phyloP scores from a whole-genome alignment of 2,888 invertebrate species.

The Cosmia trapezina region DNA sequence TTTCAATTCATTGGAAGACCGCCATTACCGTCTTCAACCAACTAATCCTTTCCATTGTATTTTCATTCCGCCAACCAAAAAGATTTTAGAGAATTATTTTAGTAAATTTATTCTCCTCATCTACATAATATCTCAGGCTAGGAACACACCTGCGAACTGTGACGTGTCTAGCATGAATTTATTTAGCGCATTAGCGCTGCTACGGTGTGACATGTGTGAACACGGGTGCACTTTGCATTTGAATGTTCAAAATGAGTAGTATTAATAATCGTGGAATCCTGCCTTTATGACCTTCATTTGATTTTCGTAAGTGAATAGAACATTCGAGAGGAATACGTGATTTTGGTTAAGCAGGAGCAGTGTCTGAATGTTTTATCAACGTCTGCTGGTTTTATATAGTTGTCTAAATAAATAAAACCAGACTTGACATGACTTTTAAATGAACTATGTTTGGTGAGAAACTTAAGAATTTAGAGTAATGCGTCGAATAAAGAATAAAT shows the following conservation, averaged over 20 bases:
- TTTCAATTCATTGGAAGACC: conserved; percentile 35
- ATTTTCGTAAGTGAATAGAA: conserved; percentile 36
- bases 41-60: conserved; percentile 58
- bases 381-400: conserved; percentile 31
- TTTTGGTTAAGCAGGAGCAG: conserved; percentile 28
- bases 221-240: conserved; percentile 72
- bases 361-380: conserved; percentile 21
- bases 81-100: conserved; percentile 57
- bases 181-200: conserved; percentile 71
- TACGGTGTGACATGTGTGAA: conserved; percentile 67
- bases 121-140: conserved; percentile 68
- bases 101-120: conserved; percentile 61
- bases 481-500: neutral
- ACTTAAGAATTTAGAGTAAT: conserved; percentile 2
- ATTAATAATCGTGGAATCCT: conserved; percentile 65
- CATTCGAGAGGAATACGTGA: conserved; percentile 38
- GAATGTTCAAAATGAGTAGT: conserved; percentile 68
- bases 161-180: conserved; percentile 77
- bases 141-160: conserved; percentile 66
- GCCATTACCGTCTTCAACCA: conserved; percentile 39
- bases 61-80: conserved; percentile 47
- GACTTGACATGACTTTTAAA: conserved; percentile 27
- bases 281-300: conserved; percentile 47
- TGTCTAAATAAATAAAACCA: conserved; percentile 27
- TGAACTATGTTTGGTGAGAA: neutral